Evolutionary conservation across 2,888 invertebrate species (phyloP), one percentile per base, ranked within the genome.

Genomic region (Drosophila kambysellisi): DNA sequence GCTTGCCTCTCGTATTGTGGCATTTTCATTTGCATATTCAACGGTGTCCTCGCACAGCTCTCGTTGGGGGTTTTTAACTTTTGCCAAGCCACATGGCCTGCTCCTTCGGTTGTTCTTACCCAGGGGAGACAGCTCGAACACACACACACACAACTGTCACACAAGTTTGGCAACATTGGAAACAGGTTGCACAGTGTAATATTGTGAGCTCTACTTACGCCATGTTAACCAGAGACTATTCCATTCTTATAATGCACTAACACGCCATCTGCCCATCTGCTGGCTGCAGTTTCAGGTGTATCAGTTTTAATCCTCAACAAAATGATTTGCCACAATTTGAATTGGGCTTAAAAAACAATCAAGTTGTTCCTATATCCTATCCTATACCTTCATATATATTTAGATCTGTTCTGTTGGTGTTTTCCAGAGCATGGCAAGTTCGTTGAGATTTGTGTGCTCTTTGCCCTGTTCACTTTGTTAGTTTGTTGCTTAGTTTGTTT

Each of bases 11-110:
- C 67, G 69, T 65, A 65, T 70, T 74, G 74, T 78, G 79, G 87
- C 82, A 73, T 83, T 89, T 86, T 77, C 89, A 85, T 85, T 85
- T 85, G 82, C 88, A 85, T 85, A 85, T 85, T 87, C 89, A 75
- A 70, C 82, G 65, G 58, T 81, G 77, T 76, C 79, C 78, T 83
- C 76, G 51, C 71, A 33, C 67, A 66, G 75, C 76, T 64, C 76
- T 76, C 76, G 75, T 73, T 73, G 73, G 76, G 82, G 80, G 79
- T 82, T 81, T 79, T 71, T 86, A 80, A 81, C 83, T 78, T 78
- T 88, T 80, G 75, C 83, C 86, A 85, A 74, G 83, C 77, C 83
- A 46, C 46, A 83, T 58, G 68, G 29, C 39, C 39, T 29, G 70
- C 83, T 86, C 87, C 83, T 79, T 72, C 72, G 63, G 51, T 78